Base-by-base conservation (phyloP, 2,113 vertebrate species). In the Hiodon alosoides region DNA sequence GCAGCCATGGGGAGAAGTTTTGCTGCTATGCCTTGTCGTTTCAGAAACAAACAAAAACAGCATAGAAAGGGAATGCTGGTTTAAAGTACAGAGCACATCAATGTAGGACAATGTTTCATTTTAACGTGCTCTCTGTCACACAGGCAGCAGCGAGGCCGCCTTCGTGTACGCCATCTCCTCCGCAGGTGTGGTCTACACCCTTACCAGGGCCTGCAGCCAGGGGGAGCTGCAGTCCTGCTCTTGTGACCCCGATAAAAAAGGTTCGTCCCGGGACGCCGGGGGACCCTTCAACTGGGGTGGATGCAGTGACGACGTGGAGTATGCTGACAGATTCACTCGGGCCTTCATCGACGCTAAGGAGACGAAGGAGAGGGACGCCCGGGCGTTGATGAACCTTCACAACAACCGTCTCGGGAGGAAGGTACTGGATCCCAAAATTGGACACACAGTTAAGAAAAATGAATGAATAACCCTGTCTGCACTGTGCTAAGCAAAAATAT, bases 161-260 rank as follows among this genome's bases (percentile, higher is more conserved):
- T 98, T 98, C 82, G 93, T 98, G 72, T 94, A 98, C 0, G 94
- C 96, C 85, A 91, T 98, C 89, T 98, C 97, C 76, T 98, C 97
- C 0, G 97, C 97, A 6, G 97, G 97, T 8, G 94, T 97, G 83
- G 97, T 98, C 16, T 92, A 96, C 90, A 93, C 96, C 50, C 81
- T 98, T 87, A 95, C 97, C 8, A 92, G 95, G 68, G 96, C 97
- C 57, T 98, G 97, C 87, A 97, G 96, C 88, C 95, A 94, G 80
- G 97, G 97, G 47, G 95, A 97, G 77, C 84, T 98, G 86, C 94
- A 95, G 77, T 94, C 93, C 62, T 98, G 97, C 81, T 96, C 97
- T 79, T 98, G 97, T 3, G 96, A 98, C 69, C 94, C 95, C 11
- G 89, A 91, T 67, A 98, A 95, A 87, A 96, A 92, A 75, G 97